Conservation (phyloP, 2,797 vertebrate genomes). For the Pseudochromis fuscus region DNA sequence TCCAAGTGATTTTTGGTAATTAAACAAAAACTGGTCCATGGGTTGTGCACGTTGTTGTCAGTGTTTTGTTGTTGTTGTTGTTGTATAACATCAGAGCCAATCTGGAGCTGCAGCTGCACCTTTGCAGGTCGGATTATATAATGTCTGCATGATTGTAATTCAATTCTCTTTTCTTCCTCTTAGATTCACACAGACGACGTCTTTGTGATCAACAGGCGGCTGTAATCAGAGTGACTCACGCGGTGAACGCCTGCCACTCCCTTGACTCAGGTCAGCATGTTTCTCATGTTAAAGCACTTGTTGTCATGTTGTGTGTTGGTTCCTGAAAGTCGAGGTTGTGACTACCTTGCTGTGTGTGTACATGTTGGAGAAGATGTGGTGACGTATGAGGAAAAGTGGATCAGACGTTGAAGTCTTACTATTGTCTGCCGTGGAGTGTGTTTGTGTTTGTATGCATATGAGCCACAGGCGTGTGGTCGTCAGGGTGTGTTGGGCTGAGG, state of each 20-base stretch:
- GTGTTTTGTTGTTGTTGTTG: not conserved
- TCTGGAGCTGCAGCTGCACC: not conserved
- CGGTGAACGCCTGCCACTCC: constrained; percentile 59
- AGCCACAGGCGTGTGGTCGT: constrained; percentile 16
- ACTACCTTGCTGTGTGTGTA: not conserved
- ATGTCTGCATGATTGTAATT: not conserved
- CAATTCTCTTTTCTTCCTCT: not conserved
- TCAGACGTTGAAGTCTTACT: not conserved
- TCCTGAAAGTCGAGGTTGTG: not conserved
- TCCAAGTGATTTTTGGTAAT: rapidly evolving
- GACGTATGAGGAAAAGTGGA: not conserved
- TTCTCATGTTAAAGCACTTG: constrained; percentile 15
- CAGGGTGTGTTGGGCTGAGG: constrained; percentile 60
- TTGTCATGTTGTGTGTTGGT: constrained; percentile 28
- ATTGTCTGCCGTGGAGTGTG: not conserved
- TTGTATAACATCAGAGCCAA: not conserved
- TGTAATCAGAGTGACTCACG: constrained; percentile 59
- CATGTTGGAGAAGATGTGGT: not conserved
- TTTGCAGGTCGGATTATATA: constrained; percentile 21
- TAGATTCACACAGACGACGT: constrained; percentile 13
- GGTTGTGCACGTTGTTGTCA: not conserved
- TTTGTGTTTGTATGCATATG: constrained; percentile 36
- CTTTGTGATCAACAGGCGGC: constrained; percentile 21
- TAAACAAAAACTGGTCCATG: not conserved
- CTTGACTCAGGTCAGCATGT: constrained; percentile 49